Conservation (phyloP, 2,888 invertebrate species). For the Octodonta nipae region DNA sequence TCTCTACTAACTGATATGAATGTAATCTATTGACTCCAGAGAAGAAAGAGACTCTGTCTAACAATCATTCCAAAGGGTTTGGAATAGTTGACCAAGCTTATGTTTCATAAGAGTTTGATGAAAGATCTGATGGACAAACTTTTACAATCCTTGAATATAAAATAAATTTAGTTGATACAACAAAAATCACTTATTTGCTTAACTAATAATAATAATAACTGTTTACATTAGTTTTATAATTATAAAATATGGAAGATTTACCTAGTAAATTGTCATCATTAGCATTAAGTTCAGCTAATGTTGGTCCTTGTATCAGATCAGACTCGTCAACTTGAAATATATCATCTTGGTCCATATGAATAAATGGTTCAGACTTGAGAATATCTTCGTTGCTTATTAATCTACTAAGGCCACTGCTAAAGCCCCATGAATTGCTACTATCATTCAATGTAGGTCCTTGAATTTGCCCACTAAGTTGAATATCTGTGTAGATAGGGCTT, state of each 20-base stretch:
- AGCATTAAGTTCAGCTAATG: constrained; percentile 72
- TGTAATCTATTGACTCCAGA: no score
- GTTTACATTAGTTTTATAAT: constrained; percentile 4
- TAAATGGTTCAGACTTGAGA: constrained; percentile 48
- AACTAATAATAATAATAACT: no score
- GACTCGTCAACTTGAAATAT: constrained; percentile 81
- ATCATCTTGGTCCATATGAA: constrained; percentile 72
- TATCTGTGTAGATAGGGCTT: constrained; percentile 40
- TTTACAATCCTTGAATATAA: neutral
- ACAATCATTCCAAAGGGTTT: no score
- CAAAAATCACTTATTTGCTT: no score
- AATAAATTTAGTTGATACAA: no score
- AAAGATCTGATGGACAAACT: neutral
- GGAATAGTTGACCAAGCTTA: no score
- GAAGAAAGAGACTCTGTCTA: no score
- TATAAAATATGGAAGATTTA: no score
- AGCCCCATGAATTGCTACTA: constrained; percentile 37
- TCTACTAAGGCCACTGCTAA: constrained; percentile 35
- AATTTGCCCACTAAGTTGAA: constrained; percentile 25
- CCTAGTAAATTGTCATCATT: constrained; percentile 71
- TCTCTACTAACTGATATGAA: no score
- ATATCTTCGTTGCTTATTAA: constrained; percentile 20
- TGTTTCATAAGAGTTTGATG: no score
- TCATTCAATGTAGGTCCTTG: constrained; percentile 33
- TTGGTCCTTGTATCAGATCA: constrained; percentile 69